Conservation (phyloP, 2,113 vertebrate species). For the Varanus salvator region DNA sequence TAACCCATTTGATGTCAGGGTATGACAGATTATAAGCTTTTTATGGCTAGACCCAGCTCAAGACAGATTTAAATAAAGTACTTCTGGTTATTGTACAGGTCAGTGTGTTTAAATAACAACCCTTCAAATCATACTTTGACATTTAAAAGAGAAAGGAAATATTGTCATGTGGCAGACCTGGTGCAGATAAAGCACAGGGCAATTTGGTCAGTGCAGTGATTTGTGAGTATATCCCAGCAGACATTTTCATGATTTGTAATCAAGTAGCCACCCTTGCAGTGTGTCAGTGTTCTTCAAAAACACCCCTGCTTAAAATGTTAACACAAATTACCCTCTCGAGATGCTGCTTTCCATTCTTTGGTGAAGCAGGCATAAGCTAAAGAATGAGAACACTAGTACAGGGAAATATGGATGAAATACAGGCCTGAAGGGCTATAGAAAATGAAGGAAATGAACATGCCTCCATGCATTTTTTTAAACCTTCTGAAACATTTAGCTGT, state of each 20-base stretch:
- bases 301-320: constrained; percentile 61
- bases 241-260: constrained; percentile 62
- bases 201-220: constrained; percentile 63
- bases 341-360: constrained; percentile 18
- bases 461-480: not conserved
- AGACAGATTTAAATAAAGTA: constrained; percentile 68
- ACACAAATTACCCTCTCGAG: constrained; percentile 54
- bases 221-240: constrained; percentile 57
- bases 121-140: constrained; percentile 62
- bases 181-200: constrained; percentile 57
- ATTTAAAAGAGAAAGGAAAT: constrained; percentile 66
- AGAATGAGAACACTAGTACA: constrained; percentile 28
- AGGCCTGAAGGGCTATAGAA: not conserved
- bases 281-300: constrained; percentile 60
- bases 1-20: constrained; percentile 64
- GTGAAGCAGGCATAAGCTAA: constrained; percentile 47
- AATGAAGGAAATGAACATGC: not conserved
- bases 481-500: constrained; percentile 11
- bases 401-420: not conserved
- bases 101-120: constrained; percentile 68
- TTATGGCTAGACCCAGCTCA: constrained; percentile 59
- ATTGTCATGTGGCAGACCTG: constrained; percentile 59
- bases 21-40: constrained; percentile 64
- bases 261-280: constrained; percentile 59
- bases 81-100: constrained; percentile 68